phyloP scores from a whole-genome alignment of 2,113 vertebrate species.

The Corydoras sp. region DNA sequence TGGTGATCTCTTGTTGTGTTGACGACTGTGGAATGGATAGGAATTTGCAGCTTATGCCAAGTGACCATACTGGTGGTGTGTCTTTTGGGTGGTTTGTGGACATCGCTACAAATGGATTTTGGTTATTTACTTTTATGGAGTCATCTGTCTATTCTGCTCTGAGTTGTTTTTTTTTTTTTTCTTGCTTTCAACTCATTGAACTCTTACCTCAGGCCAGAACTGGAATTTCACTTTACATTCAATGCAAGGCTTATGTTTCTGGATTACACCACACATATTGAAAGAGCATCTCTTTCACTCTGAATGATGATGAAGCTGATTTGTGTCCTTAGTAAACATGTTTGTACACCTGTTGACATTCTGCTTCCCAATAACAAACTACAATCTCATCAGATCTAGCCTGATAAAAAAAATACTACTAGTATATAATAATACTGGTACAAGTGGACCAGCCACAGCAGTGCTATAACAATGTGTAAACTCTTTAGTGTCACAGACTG shows the following conservation, averaged over 20 bases:
- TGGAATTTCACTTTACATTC: background rate
- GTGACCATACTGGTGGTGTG: background rate
- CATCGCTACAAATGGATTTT: background rate
- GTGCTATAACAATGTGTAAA: too few relatives aligned
- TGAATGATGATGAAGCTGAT: too few relatives aligned
- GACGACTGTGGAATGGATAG: too few relatives aligned
- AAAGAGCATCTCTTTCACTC: background rate
- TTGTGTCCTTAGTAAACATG: conserved; percentile 7
- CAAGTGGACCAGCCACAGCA: too few relatives aligned
- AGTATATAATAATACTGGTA: too few relatives aligned
- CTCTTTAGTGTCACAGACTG: too few relatives aligned
- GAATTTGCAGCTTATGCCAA: too few relatives aligned
- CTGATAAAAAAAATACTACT: too few relatives aligned
- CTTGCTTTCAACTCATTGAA: background rate
- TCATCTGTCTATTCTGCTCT: background rate
- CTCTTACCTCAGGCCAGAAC: background rate
- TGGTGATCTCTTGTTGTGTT: too few relatives aligned
- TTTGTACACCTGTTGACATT: background rate
- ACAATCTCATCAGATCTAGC: too few relatives aligned
- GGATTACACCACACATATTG: background rate
- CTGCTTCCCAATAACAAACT: too few relatives aligned
- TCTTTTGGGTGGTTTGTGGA: background rate
- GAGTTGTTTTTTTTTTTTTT: background rate
- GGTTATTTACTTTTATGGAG: background rate
- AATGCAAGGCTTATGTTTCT: background rate